Percentiles rank a stretch among this genome's conserved stretches.
These are phyloP conservation scores for Hemaris fuciformis DNA, from an alignment of 2,888 invertebrate species.

Conservation along the genomic window DNA sequence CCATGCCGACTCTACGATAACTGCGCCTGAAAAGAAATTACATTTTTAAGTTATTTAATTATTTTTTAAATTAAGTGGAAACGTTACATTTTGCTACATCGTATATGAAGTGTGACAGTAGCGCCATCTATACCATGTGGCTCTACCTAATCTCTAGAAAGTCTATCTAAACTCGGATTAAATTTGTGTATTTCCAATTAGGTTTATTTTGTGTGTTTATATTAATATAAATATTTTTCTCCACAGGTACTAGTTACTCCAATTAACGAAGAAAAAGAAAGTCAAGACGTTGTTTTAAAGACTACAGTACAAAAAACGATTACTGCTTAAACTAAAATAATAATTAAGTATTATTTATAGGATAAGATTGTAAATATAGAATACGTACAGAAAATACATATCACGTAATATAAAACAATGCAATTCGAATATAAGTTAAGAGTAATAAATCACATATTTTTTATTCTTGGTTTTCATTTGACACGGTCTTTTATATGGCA, in stretches of 20 bases:
- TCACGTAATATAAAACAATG: not conserved
- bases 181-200: too few species aligned
- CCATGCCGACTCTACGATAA: too few species aligned
- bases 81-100: too few species aligned
- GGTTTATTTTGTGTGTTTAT: not conserved
- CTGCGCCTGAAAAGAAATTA: too few species aligned
- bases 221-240: slow-evolving; percentile 24
- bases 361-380: slow-evolving; percentile 55
- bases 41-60: too few species aligned
- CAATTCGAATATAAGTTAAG: slow-evolving; percentile 4
- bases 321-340: slow-evolving; percentile 47
- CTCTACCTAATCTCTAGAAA: too few species aligned
- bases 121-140: too few species aligned
- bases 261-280: slow-evolving; percentile 48
- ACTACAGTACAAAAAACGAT: slow-evolving; percentile 55
- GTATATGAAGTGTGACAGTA: too few species aligned
- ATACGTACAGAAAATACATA: not conserved
- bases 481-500: not conserved
- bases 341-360: slow-evolving; percentile 43
- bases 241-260: slow-evolving; percentile 66
- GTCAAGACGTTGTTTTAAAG: slow-evolving; percentile 47
- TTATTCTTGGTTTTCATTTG: not conserved
- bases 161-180: too few species aligned
- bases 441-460: not conserved
- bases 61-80: too few species aligned